Base-by-base conservation (phyloP, 2,888 invertebrate species). In the Yponomeuta sedellus region DNA sequence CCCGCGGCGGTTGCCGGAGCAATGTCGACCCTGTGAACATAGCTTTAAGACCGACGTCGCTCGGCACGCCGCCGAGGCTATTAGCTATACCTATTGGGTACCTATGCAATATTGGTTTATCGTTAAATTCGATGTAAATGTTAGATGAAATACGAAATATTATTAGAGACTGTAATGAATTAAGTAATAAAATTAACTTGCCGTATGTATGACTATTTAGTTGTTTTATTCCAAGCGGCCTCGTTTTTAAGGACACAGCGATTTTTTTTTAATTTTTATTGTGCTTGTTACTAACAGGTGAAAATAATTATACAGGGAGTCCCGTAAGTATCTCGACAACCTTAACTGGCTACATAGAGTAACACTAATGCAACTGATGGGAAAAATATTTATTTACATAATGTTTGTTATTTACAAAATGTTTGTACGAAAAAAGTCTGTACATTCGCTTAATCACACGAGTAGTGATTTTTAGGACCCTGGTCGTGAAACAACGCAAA, bases 211-310 rank as follows among this genome's bases (percentile, higher is more conserved):
- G 16, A 73, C 71, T 70, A 66, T 52, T 5, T 8, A 1, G 61
- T 57, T 59, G 68, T 73, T 73, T 76, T 70, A 71, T 73, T 75
- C 69, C 5, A 34, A 8, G 34, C 34, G 34, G 8, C 34, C 10
- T 8, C 34, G 1, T 8, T 34, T 34, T 34, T 34, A 34, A 34
- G 34, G 34, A 34, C 0, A 8, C 34, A 57, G 16, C n/a, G n/a
- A 10, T 11, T 19, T 56, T 56, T n/a, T 16, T 19, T 56, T 10
- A n/a, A 56, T 25, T 25, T 25, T 25, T 25, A 25, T 56, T 8
- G 8, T 16, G 2, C 3, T 1, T n/a, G 8, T 52, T 12, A 12
- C 16, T 16, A 52, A n/a, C 16, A n/a, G n/a, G n/a, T n/a, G n/a
- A n/a, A n/a, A n/a, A n/a, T n/a, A 25, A 25, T 25, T 4, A 19